Percentiles rank a stretch among this genome's conserved stretches.
These are phyloP conservation scores for Calyptomena viridis DNA, from an alignment of 2,113 vertebrate species.

Conservation along the genomic window DNA sequence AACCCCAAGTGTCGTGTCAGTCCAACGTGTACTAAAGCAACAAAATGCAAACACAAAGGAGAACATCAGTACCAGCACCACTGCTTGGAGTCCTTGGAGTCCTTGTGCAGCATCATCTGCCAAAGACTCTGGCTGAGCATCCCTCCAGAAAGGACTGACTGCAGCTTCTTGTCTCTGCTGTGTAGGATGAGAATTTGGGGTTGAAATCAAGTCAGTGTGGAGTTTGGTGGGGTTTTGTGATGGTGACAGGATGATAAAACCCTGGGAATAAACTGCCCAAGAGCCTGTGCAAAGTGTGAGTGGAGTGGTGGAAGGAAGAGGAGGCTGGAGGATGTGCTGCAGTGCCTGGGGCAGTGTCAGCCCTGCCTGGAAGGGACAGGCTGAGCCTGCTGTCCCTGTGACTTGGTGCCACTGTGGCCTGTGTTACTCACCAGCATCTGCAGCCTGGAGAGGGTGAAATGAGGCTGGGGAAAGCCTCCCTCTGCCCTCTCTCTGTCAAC, in stretches of 20 bases:
- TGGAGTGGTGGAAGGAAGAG: neutral
- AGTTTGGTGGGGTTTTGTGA: neutral
- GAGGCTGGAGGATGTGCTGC: neutral
- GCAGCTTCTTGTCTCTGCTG: accelerated
- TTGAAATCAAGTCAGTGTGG: neutral
- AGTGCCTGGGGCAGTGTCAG: neutral
- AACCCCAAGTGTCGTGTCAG: neutral
- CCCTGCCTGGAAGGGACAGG: neutral
- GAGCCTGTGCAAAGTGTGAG: neutral
- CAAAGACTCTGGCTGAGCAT: neutral
- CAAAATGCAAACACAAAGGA: neutral
- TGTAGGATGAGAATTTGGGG: neutral
- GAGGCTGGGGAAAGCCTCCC: neutral
- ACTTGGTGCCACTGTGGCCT: neutral
- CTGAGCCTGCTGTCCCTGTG: neutral
- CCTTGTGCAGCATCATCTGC: neutral
- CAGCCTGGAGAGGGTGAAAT: neutral
- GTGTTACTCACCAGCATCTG: neutral
- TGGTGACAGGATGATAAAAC: neutral
- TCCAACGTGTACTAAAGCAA: neutral
- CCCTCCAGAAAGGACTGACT: neutral
- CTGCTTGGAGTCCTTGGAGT: neutral
- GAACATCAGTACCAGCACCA: neutral
- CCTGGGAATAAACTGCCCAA: neutral
- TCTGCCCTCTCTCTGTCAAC: neutral